phyloP scores from a whole-genome alignment of 2,888 invertebrate species.

The Synanthedon tipuliformis region DNA sequence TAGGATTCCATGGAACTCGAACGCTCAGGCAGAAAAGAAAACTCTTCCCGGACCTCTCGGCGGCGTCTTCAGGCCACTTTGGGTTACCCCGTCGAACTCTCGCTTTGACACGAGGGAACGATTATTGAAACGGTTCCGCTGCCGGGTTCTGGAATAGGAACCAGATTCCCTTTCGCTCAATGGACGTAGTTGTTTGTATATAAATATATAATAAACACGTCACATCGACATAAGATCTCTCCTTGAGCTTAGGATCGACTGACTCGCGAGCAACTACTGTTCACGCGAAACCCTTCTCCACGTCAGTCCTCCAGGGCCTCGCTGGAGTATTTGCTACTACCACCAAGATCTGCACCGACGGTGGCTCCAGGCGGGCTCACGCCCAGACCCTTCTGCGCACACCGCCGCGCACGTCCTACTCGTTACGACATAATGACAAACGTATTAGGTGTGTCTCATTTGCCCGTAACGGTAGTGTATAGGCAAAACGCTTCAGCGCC shows the following conservation, averaged over 20 bases:
- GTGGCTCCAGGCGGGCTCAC: not conserved
- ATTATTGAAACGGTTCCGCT: not conserved
- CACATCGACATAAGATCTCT: not conserved
- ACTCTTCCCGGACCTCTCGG: not conserved
- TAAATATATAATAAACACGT: not conserved
- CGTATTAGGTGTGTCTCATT: not conserved
- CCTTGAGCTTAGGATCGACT: not conserved
- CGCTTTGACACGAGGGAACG: not conserved
- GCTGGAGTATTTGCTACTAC: not conserved
- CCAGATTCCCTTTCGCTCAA: not conserved
- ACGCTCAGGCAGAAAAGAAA: not conserved
- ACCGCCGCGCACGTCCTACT: conserved; percentile 55
- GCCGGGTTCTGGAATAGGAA: not conserved
- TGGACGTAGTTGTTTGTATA: not conserved
- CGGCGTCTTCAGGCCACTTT: not conserved
- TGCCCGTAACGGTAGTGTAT: not conserved
- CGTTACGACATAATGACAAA: conserved; percentile 67
- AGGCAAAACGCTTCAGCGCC: not conserved
- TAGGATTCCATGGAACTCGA: not conserved
- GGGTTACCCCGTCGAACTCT: not conserved
- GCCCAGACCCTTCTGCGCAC: not conserved
- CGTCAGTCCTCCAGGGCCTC: not conserved
- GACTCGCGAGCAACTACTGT: not conserved
- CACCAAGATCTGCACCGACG: conserved; percentile 1
- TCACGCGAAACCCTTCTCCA: not conserved